Conservation (phyloP, 2,797 vertebrate species). For the Periophthalmus magnuspinnatus region DNA sequence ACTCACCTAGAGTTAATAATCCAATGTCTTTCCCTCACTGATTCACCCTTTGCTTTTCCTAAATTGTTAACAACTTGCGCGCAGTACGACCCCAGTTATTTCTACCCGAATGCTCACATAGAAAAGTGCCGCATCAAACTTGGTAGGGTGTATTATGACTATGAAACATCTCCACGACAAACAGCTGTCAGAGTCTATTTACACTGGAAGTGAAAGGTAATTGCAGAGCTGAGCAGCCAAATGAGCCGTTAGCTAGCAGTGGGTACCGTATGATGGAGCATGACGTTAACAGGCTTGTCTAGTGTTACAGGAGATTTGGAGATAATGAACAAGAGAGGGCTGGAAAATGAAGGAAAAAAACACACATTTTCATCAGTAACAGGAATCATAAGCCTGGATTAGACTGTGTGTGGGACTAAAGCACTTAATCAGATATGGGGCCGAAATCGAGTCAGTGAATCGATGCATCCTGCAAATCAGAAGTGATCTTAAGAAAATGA, state of each 20-base stretch:
- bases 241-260: constrained; percentile 30
- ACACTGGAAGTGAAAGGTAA: constrained; percentile 43
- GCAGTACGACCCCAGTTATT: background rate
- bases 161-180: constrained; percentile 37
- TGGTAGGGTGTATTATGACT: constrained; percentile 25
- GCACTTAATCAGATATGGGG: background rate
- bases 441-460: background rate
- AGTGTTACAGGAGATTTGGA: constrained; percentile 17
- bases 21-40: background rate
- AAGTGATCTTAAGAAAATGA: background rate
- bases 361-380: constrained; percentile 19
- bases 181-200: constrained; percentile 47
- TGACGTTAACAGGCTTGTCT: constrained; percentile 16
- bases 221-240: constrained; percentile 29
- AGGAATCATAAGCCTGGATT: constrained; percentile 11
- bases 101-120: background rate
- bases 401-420: background rate
- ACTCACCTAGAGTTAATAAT: background rate
- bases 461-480: background rate
- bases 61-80: background rate
- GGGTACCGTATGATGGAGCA: constrained; percentile 24
- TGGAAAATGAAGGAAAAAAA: constrained; percentile 4
- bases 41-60: background rate
- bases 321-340: constrained; percentile 23
- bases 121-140: constrained; percentile 36